These are phyloP conservation scores for Gerris buenoi DNA, from an alignment of 1,140 invertebrate species.

Conservation along the genomic window DNA sequence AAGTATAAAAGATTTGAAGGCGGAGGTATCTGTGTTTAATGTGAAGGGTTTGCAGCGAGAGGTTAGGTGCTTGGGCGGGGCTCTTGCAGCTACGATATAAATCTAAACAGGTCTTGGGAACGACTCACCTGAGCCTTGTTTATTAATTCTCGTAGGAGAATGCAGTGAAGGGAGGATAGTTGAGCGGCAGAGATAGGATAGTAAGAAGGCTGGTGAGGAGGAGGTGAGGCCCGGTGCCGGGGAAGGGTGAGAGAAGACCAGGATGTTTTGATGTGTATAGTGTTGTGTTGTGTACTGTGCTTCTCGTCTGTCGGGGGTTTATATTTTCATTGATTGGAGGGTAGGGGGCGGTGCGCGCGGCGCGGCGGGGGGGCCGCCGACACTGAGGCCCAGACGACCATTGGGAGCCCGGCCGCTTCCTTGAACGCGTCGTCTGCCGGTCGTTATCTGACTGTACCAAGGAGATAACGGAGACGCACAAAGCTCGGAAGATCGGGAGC, in stretches of 20 bases:
- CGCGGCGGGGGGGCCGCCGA: no score
- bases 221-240: background rate
- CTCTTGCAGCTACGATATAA: background rate
- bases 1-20: no score
- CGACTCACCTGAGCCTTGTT: background rate
- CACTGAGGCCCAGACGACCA: background rate
- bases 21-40: no score
- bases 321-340: constrained; percentile 24
- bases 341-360: constrained; percentile 8
- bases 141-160: no score
- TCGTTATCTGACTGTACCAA: background rate
- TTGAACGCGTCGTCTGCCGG: background rate
- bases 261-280: constrained; percentile 6
- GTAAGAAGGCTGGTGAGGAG: background rate
- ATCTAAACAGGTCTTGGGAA: background rate
- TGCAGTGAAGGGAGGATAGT: background rate
- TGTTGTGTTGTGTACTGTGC: constrained; percentile 18
- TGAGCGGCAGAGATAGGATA: background rate
- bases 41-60: no score
- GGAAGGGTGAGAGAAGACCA: background rate
- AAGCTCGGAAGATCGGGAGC: background rate
- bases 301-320: constrained; percentile 13
- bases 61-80: background rate
- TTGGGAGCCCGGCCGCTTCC: background rate
- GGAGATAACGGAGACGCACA: background rate